These are phyloP conservation scores for Hydrocynus forskahlii DNA, from an alignment of 2,797 vertebrate genomes.

Conservation along the genomic window DNA sequence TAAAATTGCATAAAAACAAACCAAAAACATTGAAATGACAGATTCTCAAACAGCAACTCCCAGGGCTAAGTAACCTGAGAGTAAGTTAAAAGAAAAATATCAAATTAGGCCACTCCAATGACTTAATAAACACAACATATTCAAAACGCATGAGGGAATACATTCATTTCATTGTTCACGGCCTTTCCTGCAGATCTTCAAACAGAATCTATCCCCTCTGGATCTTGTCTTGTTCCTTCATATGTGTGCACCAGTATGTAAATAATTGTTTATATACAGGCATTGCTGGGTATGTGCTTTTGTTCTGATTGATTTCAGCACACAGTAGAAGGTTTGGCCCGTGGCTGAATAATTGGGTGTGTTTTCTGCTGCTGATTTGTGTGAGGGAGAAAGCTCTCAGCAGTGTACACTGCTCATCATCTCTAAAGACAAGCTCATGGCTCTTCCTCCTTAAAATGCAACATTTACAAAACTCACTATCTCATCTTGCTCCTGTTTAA, in stretches of 20 bases:
- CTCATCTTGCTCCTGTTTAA: background rate
- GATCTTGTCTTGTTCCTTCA: slow-evolving; percentile 13
- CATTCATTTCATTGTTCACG: slow-evolving; percentile 2
- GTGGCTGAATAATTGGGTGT: slow-evolving; percentile 52
- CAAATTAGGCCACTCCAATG: slow-evolving; percentile 35
- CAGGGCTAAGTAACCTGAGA: slow-evolving; percentile 22
- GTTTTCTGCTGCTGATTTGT: slow-evolving; percentile 51
- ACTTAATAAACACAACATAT: slow-evolving; percentile 30
- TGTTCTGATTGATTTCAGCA: slow-evolving; percentile 50
- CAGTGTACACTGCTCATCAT: slow-evolving; percentile 48
- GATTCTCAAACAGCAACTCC: slow-evolving; percentile 24
- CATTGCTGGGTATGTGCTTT: slow-evolving; percentile 23
- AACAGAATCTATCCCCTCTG: slow-evolving; percentile 4
- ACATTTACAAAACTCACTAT: slow-evolving; percentile 27
- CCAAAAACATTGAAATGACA: background rate
- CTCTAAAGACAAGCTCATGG: slow-evolving; percentile 40
- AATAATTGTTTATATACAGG: slow-evolving; percentile 38
- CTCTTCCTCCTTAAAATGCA: slow-evolving; percentile 45
- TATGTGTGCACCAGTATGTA: slow-evolving; percentile 39
- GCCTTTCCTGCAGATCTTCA: slow-evolving; percentile 20
- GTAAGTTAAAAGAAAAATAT: slow-evolving; percentile 13
- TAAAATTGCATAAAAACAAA: slow-evolving; percentile 31
- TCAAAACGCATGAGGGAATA: slow-evolving; percentile 8
- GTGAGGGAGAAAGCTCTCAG: slow-evolving; percentile 39
- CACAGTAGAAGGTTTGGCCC: slow-evolving; percentile 40